phyloP scores from a whole-genome alignment of 2,888 invertebrate species.

The Yponomeuta plumbellus region DNA sequence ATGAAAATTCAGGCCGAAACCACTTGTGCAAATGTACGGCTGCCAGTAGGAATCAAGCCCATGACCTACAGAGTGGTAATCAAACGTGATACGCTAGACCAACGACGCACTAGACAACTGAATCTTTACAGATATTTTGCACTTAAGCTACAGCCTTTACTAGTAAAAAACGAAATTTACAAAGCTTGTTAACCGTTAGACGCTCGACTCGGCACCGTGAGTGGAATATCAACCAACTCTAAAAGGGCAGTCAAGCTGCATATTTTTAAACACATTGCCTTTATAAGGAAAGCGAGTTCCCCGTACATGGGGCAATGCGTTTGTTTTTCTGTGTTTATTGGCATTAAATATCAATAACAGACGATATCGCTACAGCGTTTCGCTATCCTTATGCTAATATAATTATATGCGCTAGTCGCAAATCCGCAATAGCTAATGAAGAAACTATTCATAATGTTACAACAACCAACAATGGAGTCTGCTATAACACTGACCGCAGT shows the following conservation, averaged over 20 bases:
- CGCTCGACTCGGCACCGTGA: background rate
- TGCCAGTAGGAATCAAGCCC: too few species aligned
- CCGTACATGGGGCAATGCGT: too few species aligned
- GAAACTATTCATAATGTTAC: background rate
- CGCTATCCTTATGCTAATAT: too few species aligned
- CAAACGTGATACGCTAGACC: too few species aligned
- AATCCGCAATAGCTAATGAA: background rate
- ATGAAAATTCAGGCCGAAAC: too few species aligned
- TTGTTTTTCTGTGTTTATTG: too few species aligned
- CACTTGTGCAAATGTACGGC: too few species aligned
- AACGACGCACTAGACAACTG: background rate
- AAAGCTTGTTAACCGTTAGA: background rate
- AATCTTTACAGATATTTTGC: background rate
- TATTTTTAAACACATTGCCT: background rate
- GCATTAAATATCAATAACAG: too few species aligned
- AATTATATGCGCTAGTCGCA: too few species aligned
- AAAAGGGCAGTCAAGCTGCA: background rate
- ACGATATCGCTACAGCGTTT: too few species aligned
- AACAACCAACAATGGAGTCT: constrained; percentile 1
- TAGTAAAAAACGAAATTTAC: background rate
- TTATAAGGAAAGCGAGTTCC: background rate
- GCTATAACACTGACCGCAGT: background rate
- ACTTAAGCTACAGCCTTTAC: too few species aligned
- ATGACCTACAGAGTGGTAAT: too few species aligned
- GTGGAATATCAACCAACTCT: background rate